These are phyloP conservation scores for Conus canariensis DNA, from an alignment of 2,888 invertebrate species.

Conservation along the genomic window DNA sequence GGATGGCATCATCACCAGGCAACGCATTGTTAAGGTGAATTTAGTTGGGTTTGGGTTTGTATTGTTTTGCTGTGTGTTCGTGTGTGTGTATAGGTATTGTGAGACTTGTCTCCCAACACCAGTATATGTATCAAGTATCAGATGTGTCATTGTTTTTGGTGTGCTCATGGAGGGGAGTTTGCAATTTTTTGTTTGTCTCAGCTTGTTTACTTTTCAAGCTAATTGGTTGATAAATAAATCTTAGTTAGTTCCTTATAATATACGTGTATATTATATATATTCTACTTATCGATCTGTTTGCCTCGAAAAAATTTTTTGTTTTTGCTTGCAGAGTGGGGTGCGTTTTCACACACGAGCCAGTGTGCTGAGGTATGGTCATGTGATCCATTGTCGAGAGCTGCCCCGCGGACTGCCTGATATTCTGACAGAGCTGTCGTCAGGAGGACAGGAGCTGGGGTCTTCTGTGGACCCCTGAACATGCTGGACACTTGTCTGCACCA, in stretches of 20 bases:
- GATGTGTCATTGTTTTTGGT: too few relatives aligned
- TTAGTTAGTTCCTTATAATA: not conserved
- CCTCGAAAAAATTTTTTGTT: not conserved
- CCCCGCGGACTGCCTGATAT: slow-evolving; percentile 66
- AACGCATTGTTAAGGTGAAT: slow-evolving; percentile 66
- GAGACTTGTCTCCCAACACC: not conserved
- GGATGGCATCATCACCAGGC: slow-evolving; percentile 64
- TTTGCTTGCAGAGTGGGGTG: slow-evolving; percentile 49
- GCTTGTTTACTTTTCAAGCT: not conserved
- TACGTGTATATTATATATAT: not conserved
- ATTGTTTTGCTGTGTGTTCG: not conserved
- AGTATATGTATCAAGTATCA: too few relatives aligned
- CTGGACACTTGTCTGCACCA: not conserved
- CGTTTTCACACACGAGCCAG: slow-evolving; percentile 69
- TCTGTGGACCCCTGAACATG: not conserved
- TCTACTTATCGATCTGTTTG: not conserved
- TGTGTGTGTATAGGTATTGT: not conserved
- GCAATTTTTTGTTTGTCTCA: too few relatives aligned
- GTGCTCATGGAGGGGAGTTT: too few relatives aligned
- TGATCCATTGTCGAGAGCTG: slow-evolving; percentile 60
- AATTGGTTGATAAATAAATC: not conserved
- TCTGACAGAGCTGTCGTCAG: slow-evolving; percentile 47
- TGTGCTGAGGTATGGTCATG: slow-evolving; percentile 69
- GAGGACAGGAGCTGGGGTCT: not conserved
- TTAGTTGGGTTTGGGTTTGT: not conserved